Conservation (phyloP, 2,113 vertebrate species). For the Balaenoptera acutorostrata region DNA sequence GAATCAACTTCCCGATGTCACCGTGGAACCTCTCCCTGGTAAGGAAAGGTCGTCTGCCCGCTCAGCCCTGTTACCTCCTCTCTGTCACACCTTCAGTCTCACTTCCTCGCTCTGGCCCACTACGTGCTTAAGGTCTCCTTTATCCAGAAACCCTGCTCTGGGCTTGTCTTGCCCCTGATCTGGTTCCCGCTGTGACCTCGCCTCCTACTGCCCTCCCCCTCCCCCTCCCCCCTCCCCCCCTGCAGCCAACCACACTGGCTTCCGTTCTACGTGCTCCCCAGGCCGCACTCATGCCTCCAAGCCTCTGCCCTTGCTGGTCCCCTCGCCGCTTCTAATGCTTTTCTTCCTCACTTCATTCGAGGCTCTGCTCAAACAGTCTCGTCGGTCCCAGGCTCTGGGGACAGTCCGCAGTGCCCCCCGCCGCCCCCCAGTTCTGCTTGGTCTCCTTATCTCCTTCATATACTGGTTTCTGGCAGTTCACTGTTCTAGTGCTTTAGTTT, state of each 20-base stretch:
- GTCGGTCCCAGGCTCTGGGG: background rate
- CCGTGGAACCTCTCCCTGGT: accelerated
- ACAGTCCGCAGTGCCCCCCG: background rate
- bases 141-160: background rate
- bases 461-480: accelerated
- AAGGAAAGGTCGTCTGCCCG: accelerated
- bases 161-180: background rate
- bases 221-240: accelerated
- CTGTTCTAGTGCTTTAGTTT: background rate
- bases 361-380: background rate
- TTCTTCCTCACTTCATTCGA: background rate
- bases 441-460: accelerated
- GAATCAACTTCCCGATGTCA: accelerated
- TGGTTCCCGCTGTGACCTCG: background rate
- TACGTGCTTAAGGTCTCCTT: accelerated
- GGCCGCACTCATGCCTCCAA: accelerated
- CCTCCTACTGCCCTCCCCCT: accelerated
- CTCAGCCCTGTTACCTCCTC: no score
- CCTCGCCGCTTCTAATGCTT: background rate
- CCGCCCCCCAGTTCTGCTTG: accelerated
- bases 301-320: background rate
- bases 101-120: background rate
- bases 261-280: accelerated
- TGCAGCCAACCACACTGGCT: background rate
- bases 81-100: accelerated